A percentile compares a stretch with the other conserved stretches of the same genome.
These are phyloP conservation scores for Prietella phreatophila DNA, from an alignment of 2,113 vertebrate genomes.

Conservation along the genomic window DNA sequence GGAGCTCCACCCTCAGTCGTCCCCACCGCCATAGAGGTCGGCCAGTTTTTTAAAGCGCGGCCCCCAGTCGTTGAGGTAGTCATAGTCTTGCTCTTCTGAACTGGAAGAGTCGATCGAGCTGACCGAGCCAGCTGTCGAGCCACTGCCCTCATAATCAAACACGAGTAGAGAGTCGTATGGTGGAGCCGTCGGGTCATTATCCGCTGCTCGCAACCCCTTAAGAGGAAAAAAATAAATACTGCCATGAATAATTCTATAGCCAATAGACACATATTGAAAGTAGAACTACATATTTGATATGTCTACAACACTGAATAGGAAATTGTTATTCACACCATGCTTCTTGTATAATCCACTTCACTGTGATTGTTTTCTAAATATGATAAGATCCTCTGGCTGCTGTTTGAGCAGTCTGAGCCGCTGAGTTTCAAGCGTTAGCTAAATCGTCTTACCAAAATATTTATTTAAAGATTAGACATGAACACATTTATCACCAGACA, in stretches of 20 bases:
- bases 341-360: slow-evolving; percentile 21
- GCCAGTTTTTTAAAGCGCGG: slow-evolving; percentile 95
- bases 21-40: slow-evolving; percentile 90
- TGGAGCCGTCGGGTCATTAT: slow-evolving; percentile 91
- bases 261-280: background rate
- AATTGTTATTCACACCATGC: background rate
- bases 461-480: slow-evolving; percentile 14
- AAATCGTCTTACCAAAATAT: background rate
- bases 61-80: slow-evolving; percentile 93
- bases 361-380: slow-evolving; percentile 12
- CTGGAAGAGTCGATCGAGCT: slow-evolving; percentile 92
- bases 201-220: slow-evolving; percentile 89
- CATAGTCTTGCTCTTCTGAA: slow-evolving; percentile 92
- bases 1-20: slow-evolving; percentile 76
- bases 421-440: slow-evolving; percentile 1
- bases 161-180: slow-evolving; percentile 95
- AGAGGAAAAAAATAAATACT: background rate
- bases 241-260: background rate
- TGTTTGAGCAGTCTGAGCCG: slow-evolving; percentile 16
- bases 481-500: background rate
- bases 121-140: slow-evolving; percentile 91
- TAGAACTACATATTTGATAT: background rate
- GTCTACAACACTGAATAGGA: background rate
- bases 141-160: slow-evolving; percentile 95
- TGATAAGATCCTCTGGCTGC: slow-evolving; percentile 18